Conservation (phyloP, 23 tunicate genomes). For the Phallusia fumigata region DNA sequence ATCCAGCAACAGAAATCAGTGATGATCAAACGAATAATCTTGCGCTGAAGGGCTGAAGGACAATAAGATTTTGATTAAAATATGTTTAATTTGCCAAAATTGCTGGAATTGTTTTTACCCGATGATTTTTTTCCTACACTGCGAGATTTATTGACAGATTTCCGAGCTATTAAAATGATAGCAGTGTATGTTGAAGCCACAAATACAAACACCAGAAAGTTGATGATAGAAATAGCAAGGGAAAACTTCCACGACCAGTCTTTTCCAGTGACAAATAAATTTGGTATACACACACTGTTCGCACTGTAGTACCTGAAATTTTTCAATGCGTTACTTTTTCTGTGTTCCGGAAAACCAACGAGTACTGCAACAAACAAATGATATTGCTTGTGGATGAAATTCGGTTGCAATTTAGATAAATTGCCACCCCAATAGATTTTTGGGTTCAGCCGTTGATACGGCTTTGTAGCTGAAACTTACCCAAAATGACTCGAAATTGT, state of each 20-base stretch:
- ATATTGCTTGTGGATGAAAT: too few species aligned
- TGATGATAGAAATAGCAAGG: slow-evolving; percentile 39
- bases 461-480: not conserved
- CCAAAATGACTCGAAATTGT: not conserved
- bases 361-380: too few species aligned
- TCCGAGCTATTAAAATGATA: slow-evolving; percentile 21
- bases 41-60: not conserved
- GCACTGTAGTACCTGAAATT: slow-evolving; percentile 73
- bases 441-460: too few species aligned
- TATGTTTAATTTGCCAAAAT: not conserved
- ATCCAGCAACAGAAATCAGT: too few species aligned
- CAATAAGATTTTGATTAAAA: not conserved
- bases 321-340: not conserved
- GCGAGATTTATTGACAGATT: not conserved
- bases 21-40: too few species aligned
- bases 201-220: slow-evolving; percentile 57
- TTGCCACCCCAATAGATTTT: too few species aligned
- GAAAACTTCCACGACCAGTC: slow-evolving; percentile 59
- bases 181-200: slow-evolving; percentile 53
- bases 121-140: not conserved
- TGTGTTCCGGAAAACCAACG: too few species aligned
- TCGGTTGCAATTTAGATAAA: too few species aligned
- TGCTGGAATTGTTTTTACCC: too few species aligned
- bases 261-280: slow-evolving; percentile 47
- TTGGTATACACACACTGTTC: slow-evolving; percentile 76